These are phyloP conservation scores for Cynoglossus semilaevis DNA, from an alignment of 2,113 vertebrate species.

Conservation along the genomic window DNA sequence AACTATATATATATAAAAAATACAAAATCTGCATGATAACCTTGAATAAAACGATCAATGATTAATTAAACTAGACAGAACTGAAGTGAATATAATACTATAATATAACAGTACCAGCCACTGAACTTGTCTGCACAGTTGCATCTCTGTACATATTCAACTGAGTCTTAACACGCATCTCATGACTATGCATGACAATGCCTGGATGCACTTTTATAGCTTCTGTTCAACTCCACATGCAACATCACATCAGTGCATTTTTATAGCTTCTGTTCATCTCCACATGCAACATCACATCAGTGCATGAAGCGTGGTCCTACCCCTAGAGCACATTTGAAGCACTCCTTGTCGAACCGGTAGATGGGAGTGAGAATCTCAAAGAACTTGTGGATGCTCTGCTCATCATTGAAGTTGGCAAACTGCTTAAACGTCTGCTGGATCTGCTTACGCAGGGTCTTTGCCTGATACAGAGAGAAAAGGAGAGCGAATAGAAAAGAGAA, in stretches of 20 bases:
- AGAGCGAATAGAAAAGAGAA: neutral
- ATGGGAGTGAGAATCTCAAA: conserved; percentile 96
- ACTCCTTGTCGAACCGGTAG: conserved; percentile 97
- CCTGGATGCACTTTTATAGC: neutral
- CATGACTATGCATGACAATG: conserved; percentile 1
- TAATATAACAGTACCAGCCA: no score
- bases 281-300: conserved; percentile 8
- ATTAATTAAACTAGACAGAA: no score
- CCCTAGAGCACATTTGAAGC: conserved; percentile 97
- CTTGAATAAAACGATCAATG: no score
- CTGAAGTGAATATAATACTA: no score
- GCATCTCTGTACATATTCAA: conserved; percentile 2
- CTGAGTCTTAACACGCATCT: neutral
- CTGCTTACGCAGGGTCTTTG: conserved; percentile 93
- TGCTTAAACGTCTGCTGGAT: conserved; percentile 98
- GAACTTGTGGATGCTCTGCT: conserved; percentile 98
- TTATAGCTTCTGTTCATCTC: neutral
- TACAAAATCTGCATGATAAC: no score
- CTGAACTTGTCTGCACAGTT: neutral
- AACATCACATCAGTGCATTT: conserved; percentile 6
- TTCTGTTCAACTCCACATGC: conserved; percentile 2
- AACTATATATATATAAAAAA: no score
- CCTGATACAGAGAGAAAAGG: conserved; percentile 66
- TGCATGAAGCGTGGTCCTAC: conserved; percentile 68
- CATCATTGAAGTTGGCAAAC: conserved; percentile 94